Evolutionary conservation across 1,140 invertebrate species (phyloP), one percentile per base, ranked within the genome.

Genomic region (Orchesella cincta): DNA sequence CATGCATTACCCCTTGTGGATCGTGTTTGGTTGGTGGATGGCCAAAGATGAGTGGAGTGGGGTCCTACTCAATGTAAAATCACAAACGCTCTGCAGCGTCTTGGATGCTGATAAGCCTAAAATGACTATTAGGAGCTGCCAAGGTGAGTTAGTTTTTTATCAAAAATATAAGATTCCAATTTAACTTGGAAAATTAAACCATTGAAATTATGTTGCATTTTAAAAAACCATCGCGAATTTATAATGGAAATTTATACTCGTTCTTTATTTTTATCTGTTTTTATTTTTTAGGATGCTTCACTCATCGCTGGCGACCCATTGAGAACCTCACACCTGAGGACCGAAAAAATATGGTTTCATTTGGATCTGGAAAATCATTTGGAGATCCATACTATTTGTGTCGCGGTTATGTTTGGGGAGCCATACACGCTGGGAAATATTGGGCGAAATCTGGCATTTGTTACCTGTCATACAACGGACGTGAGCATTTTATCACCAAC

Each of bases 61-160:
- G n/a, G n/a, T n/a, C n/a, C n/a, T n/a, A 64, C 57, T 5, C 39
- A 46, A 8, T 46, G 39, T n/a, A n/a, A n/a, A n/a, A n/a, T n/a
- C n/a, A n/a, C n/a, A n/a, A n/a, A n/a, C n/a, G n/a, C n/a, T n/a
- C n/a, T 29, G 5, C 8, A 64, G 57, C 23, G 57, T 64, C 12
- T 29, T 64, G 57, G 57, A 64, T 64, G 57, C 57, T n/a, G 28
- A 64, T 64, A 64, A 64, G 28, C 28, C 23, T 5, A n/a, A n/a
- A 64, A 64, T 23, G 57, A 64, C 12, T 64, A 12, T 64, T 64
- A 64, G 5, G 57, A 64, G n/a, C 57, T 64, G 57, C 23, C 5
- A 29, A 64, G 57, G 57, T 64, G 18, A 46, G 18, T 46, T 46
- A 18, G 18, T 8, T 8, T 8, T 46, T 5, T 46, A 46, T 46